phyloP scores from a whole-genome alignment of 2,888 invertebrate genomes.

The Pristionchus fissidentatus region DNA sequence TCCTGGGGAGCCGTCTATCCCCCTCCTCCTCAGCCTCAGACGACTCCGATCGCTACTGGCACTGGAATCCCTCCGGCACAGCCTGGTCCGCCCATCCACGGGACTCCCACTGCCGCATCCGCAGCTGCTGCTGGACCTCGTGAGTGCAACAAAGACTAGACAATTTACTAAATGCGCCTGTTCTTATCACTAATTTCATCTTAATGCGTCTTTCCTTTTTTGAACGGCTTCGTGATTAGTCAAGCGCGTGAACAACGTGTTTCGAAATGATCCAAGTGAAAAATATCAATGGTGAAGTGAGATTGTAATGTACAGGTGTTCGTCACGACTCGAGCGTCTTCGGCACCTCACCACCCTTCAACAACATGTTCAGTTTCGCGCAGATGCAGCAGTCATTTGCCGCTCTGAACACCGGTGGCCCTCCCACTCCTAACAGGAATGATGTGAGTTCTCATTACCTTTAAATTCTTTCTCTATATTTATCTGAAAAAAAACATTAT shows the following conservation, averaged over 20 bases:
- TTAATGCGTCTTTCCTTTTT: too few species aligned
- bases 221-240: too few species aligned
- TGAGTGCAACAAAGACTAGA: too few species aligned
- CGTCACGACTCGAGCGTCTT: constrained; percentile 24
- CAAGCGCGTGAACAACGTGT: too few species aligned
- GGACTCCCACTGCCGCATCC: constrained; percentile 39
- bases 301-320: too few species aligned
- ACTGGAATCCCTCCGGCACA: not conserved
- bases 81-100: not conserved
- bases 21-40: constrained; percentile 22
- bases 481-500: too few species aligned
- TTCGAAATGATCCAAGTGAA: too few species aligned
- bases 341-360: constrained; percentile 43
- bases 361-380: not conserved
- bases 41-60: not conserved
- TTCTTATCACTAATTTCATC: too few species aligned
- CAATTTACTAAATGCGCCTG: too few species aligned
- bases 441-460: not conserved
- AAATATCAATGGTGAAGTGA: not conserved
- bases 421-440: constrained; percentile 40
- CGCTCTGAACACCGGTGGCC: constrained; percentile 23
- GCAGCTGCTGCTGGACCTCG: constrained; percentile 41
- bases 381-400: constrained; percentile 29
- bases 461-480: not conserved
- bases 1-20: constrained; percentile 47